phyloP scores from a whole-genome alignment of 2,888 invertebrate species.

The Metallyticus violacea region DNA sequence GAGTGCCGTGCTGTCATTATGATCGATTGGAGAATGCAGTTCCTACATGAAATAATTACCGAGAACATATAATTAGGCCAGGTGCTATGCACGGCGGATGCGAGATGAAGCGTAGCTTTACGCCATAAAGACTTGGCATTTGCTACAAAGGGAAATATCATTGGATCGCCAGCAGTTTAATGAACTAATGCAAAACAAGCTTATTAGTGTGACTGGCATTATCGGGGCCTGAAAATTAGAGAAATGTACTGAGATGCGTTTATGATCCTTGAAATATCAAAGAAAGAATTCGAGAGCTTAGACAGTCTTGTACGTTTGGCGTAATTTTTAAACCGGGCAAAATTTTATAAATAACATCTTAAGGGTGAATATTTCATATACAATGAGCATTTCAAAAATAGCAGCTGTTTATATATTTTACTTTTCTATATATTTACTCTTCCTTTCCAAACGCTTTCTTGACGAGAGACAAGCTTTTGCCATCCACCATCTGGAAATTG shows the following conservation, averaged over 20 bases:
- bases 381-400: no score
- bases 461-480: no score
- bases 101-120: not conserved
- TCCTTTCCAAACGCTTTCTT: no score
- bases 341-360: not conserved
- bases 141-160: not conserved
- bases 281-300: not conserved
- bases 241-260: not conserved
- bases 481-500: no score
- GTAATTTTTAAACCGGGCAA: not conserved
- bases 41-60: not conserved
- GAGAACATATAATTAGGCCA: not conserved
- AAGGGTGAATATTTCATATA: no score
- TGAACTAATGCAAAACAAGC: not conserved
- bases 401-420: no score
- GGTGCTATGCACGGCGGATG: not conserved
- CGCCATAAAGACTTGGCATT: not conserved
- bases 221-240: not conserved
- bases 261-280: not conserved
- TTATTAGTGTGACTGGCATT: not conserved
- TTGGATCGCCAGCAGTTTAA: not conserved
- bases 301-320: not conserved
- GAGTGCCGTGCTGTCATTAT: not conserved
- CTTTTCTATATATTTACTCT: no score
- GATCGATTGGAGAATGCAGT: not conserved